Evolutionary conservation across 1,140 invertebrate species (phyloP), one percentile per base, ranked within the genome.

Genomic region (Muscidifurax raptorellus): DNA sequence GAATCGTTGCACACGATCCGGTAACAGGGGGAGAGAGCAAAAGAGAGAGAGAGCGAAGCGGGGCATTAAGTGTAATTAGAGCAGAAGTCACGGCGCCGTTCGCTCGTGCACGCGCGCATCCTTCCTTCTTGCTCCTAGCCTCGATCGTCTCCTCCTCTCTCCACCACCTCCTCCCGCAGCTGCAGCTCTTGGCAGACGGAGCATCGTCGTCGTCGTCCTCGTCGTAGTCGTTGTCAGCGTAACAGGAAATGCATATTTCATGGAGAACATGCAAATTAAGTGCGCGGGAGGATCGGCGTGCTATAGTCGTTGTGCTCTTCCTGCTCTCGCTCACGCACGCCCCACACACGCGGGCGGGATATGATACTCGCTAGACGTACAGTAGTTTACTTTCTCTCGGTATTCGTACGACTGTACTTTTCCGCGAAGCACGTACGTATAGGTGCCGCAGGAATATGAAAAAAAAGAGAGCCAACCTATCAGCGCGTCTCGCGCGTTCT

Each of bases 161-260:
- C 64, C 44, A 25, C 64, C 66, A 28, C 27, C 66, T 67, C 66
- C 47, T 2, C 13, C 47, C 3, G 47, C 47, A n/a, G 52, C 22
- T n/a, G 5, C 52, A 22, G 52, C 3, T 59, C 52, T 59, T 18
- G 15, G 52, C 22, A 59, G 22, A 18, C 15, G 44, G 1, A 47
- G 44, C 44, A 47, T 12, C 44, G 44, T 59, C 75, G 75, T 52
- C 44, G 40, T 28, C 59, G 52, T 18, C 30, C 64, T 69, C 64
- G 64, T 80, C 30, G 66, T 13, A 83, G 86, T 87, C 86, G 89
- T 88, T 76, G 86, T 86, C 79, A 76, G 84, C 86, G 86, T 87
- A 86, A 89, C 88, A 87, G 88, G 88, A 90, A 88, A 90, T 90
- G 89, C 89, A 90, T 90, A 90, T 90, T 90, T 89, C 90, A 90